A percentile compares a stretch with the other conserved stretches of the same genome.
These are phyloP conservation scores for Pseudomyrmex pallidus DNA, from an alignment of 1,140 invertebrate genomes.

Conservation along the genomic window DNA sequence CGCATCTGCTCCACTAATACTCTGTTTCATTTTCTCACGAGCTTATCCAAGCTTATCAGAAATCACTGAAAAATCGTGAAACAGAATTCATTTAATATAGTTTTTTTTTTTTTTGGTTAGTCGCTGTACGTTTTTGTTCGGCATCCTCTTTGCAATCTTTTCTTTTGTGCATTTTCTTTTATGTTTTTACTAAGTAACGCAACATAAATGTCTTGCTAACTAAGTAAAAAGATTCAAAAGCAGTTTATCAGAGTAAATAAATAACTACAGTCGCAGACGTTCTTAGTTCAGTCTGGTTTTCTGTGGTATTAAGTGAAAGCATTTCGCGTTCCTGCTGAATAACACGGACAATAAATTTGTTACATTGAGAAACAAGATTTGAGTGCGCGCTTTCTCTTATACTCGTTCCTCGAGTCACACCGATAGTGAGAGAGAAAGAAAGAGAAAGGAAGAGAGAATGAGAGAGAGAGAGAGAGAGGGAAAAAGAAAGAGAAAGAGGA, in stretches of 20 bases:
- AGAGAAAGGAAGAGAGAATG: too few species aligned
- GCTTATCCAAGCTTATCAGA: neutral
- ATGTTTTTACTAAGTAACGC: conserved; percentile 7
- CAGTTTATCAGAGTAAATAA: neutral
- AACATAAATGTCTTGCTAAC: conserved; percentile 16
- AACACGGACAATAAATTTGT: conserved; percentile 25
- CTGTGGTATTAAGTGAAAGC: conserved; percentile 41
- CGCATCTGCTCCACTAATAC: too few species aligned
- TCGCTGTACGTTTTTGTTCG: too few species aligned
- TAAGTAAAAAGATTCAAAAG: conserved; percentile 18
- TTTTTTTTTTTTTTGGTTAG: too few species aligned
- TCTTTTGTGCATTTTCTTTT: neutral
- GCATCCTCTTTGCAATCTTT: neutral
- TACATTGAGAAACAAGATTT: neutral
- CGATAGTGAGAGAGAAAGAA: too few species aligned
- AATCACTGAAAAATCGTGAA: too few species aligned
- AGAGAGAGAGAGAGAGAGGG: too few species aligned
- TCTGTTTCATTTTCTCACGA: neutral
- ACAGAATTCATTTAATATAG: too few species aligned
- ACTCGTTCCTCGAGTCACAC: neutral
- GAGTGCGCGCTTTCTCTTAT: neutral
- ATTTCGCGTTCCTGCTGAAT: conserved; percentile 4
- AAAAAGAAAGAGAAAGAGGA: too few species aligned
- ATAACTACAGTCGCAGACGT: conserved; percentile 8
- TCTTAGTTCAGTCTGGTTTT: conserved; percentile 9